phyloP scores from a whole-genome alignment of 1,140 invertebrate genomes.

The Bombus balteatus region DNA sequence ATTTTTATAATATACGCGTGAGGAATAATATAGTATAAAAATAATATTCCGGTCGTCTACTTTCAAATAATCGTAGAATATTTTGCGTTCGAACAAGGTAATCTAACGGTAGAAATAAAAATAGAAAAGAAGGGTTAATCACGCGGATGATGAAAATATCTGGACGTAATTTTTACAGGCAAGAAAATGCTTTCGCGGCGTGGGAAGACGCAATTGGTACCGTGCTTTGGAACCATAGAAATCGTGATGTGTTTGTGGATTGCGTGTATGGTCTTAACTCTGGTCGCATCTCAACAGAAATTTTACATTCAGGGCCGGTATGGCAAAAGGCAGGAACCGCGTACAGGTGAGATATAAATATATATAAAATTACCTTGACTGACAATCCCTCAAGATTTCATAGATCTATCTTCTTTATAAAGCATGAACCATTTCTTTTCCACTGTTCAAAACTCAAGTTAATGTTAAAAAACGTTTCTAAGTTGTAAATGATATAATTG shows the following conservation, averaged over 20 bases:
- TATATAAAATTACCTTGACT: background rate
- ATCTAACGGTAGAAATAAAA: background rate
- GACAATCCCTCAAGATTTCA: no score
- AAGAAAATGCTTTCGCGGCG: constrained; percentile 52
- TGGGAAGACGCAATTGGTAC: constrained; percentile 49
- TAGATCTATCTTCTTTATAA: background rate
- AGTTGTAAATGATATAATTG: no score
- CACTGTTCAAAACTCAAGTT: no score
- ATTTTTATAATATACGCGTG: background rate
- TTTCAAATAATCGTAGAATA: background rate
- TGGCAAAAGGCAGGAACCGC: constrained; percentile 65
- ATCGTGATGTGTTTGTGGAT: constrained; percentile 68
- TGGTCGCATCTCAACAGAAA: constrained; percentile 62
- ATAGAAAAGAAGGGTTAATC: background rate
- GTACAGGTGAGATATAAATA: constrained; percentile 40
- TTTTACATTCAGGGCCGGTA: constrained; percentile 68
- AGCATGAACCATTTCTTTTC: no score
- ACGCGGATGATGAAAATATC: background rate
- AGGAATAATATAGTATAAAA: background rate
- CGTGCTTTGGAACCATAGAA: constrained; percentile 51
- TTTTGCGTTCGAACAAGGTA: background rate
- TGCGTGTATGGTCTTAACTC: constrained; percentile 56
- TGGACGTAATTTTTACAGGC: constrained; percentile 8
- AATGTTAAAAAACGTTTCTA: no score
- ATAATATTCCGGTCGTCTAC: background rate